Conservation (phyloP, 53 echinoderm and acorn worm genomes). For the Mesocentrotus franciscanus region DNA sequence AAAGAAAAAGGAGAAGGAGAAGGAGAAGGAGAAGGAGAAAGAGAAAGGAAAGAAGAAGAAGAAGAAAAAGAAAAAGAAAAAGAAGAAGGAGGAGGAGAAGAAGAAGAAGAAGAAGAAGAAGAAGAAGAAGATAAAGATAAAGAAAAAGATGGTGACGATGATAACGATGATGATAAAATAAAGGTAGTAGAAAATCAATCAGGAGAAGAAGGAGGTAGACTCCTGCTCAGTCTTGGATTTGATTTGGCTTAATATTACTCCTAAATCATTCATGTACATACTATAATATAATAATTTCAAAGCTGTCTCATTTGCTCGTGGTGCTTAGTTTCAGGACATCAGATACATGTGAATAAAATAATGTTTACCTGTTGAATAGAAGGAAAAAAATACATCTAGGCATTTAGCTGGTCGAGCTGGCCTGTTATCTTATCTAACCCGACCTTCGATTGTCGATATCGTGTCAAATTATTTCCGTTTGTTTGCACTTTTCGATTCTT, state of each 20-base stretch:
- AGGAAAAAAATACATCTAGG: neutral
- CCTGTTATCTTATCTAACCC: neutral
- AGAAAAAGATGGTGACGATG: neutral
- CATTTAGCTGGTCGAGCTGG: neutral
- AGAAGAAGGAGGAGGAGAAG: neutral
- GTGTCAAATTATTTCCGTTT: constrained; percentile 23
- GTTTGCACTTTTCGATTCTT: constrained; percentile 17
- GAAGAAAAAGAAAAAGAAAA: neutral
- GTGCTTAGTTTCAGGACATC: too few relatives aligned
- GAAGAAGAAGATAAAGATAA: neutral
- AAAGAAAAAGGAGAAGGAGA: too few relatives aligned
- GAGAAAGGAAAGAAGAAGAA: neutral
- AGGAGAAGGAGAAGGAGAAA: neutral
- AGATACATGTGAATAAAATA: too few relatives aligned
- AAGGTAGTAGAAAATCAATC: too few relatives aligned
- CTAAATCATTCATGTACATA: too few relatives aligned
- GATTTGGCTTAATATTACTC: too few relatives aligned
- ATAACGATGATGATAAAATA: too few relatives aligned
- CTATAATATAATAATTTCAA: too few relatives aligned
- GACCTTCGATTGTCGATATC: neutral
- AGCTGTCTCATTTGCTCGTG: too few relatives aligned
- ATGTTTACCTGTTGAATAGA: too few relatives aligned
- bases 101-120: neutral
- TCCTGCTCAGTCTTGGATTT: too few relatives aligned
- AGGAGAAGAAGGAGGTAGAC: too few relatives aligned